These are phyloP conservation scores for Papilio helenus DNA, from an alignment of 1,140 invertebrate species.

Conservation along the genomic window DNA sequence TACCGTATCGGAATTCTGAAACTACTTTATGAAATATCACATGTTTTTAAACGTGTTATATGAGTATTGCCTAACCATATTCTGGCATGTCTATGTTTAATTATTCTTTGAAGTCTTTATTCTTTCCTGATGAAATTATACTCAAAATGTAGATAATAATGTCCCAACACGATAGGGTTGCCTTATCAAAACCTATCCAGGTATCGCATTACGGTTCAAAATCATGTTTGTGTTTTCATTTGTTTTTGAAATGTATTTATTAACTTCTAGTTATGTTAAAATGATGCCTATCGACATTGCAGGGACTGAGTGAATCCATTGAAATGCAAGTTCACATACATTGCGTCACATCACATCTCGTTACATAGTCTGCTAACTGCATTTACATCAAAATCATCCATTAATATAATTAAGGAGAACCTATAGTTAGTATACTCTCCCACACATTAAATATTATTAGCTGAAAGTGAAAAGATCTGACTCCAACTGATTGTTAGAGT, in stretches of 20 bases:
- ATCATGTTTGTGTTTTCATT: conserved; percentile 36
- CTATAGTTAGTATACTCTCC: conserved; percentile 6
- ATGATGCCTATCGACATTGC: conserved; percentile 35
- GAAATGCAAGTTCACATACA: conserved; percentile 58
- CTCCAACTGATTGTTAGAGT: not conserved
- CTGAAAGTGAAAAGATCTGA: not conserved
- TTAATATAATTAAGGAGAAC: conserved; percentile 33
- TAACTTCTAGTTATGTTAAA: not conserved
- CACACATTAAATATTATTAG: not conserved
- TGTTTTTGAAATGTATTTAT: conserved; percentile 36
- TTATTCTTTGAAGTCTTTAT: no score
- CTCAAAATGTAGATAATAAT: no score
- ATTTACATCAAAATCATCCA: conserved; percentile 39
- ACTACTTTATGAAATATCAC: no score
- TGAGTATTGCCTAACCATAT: no score
- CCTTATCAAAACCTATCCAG: no score
- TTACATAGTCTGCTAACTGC: conserved; percentile 39
- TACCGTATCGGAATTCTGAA: no score
- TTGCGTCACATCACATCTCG: conserved; percentile 45
- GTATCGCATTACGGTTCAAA: not conserved
- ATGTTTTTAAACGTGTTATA: no score
- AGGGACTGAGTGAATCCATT: conserved; percentile 52
- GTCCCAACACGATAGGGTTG: no score
- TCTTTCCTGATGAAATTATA: no score
- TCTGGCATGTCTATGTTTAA: no score